Base-by-base conservation (phyloP, 2,797 vertebrate species). In the Falco berigora region DNA sequence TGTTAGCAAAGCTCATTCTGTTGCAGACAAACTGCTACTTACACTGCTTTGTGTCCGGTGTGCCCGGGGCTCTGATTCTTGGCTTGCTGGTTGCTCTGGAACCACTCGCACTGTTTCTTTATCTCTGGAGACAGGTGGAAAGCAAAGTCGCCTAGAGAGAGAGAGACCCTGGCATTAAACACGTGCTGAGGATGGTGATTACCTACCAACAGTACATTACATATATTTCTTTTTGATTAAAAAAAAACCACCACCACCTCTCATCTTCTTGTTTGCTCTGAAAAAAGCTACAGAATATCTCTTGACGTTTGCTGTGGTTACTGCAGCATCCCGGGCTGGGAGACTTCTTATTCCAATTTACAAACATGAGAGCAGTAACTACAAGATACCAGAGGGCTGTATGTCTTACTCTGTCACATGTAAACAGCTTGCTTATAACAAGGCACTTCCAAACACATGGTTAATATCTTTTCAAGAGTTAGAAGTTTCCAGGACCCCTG, bases 41-140 rank as follows among this genome's bases (percentile, higher is more conserved):
- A 99, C 99, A 98, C 93, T 28, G 98, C 97, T 44, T 96, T 97
- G 49, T 98, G 97, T 38, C 97, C 88, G 0, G 92, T 52, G 12
- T 96, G 98, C 40, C 98, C 71, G 0, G 97, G 95, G 14, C 72
- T 98, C 97, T 98, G 97, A 53, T 91, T 98, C 95, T 98, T 99
- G 24, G 96, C 85, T n/a, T 98, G 98, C 79, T 99, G 99, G 91
- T 98, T 98, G 63, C 96, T 98, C 96, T 99, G 99, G 94, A 98
- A 97, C 99, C 98, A 98, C 34, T 98, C 98, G 38, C 99, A 99
- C 90, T 98, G 98, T 94, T 98, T 99, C 90, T 97, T 98, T 66
- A 98, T 94, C 79, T 99, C 99, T 47, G 98, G 98, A 32, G 99
- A 98, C 96, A 99, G 97, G 97, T 99, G 98, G 96, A 99, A 98